A percentile compares a stretch with the other conserved stretches of the same genome.
phyloP scores from a whole-genome alignment of 1,140 invertebrate species.

The Agrilus planipennis region DNA sequence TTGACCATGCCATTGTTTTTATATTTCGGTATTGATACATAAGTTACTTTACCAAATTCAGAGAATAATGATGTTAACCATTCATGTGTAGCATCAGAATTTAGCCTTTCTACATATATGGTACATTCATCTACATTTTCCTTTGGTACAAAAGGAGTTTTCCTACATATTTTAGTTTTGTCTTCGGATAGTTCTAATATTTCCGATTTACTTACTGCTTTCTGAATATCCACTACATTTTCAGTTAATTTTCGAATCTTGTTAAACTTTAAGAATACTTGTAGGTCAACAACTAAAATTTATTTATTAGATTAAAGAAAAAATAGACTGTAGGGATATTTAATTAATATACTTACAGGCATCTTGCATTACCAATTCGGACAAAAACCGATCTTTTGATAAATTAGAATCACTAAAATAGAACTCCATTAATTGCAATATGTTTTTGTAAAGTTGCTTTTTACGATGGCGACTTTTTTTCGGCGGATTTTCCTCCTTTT shows the following conservation, averaged over 20 bases:
- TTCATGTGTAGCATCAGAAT: constrained; percentile 61
- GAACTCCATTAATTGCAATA: constrained; percentile 83
- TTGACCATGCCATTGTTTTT: constrained; percentile 61
- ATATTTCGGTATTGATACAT: constrained; percentile 80
- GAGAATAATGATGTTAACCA: constrained; percentile 68
- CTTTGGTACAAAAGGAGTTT: constrained; percentile 38
- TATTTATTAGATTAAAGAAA: constrained; percentile 8
- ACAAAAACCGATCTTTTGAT: constrained; percentile 69
- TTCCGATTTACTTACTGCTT: constrained; percentile 60
- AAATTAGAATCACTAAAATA: constrained; percentile 87
- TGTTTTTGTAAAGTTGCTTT: constrained; percentile 54
- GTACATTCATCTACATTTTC: constrained; percentile 70
- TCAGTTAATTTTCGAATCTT: constrained; percentile 63
- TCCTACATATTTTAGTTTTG: constrained; percentile 48
- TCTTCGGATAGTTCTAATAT: constrained; percentile 65
- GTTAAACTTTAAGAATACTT: constrained; percentile 70
- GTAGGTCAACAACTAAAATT: constrained; percentile 46
- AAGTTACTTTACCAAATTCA: constrained; percentile 68
- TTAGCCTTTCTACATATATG: constrained; percentile 61
- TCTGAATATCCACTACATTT: constrained; percentile 55
- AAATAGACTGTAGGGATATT: background rate
- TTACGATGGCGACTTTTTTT: constrained; percentile 48
- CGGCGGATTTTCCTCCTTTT: constrained; percentile 4
- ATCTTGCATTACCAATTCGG: constrained; percentile 52
- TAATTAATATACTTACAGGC: constrained; percentile 67